Evolutionary conservation across 2,797 vertebrate species (phyloP).

Genomic region (Rhinichthys osculus): DNA sequence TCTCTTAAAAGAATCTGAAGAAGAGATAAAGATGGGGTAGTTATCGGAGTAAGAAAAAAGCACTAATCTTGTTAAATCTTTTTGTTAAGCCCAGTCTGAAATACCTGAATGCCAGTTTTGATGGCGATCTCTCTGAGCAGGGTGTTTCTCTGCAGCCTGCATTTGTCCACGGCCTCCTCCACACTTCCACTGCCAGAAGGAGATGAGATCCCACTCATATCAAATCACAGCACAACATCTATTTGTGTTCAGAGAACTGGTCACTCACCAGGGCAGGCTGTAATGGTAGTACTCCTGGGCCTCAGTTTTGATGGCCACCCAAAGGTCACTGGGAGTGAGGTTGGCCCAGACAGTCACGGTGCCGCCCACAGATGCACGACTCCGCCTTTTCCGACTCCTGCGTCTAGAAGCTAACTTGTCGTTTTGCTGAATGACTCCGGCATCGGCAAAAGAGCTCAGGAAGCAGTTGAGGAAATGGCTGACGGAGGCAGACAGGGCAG

Average conservation of each 20-base stretch:
- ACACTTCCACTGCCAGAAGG: constrained; percentile 81
- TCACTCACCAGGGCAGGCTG: constrained; percentile 83
- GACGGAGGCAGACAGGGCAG: constrained; percentile 90
- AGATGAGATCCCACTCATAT: constrained; percentile 46
- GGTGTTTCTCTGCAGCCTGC: constrained; percentile 89
- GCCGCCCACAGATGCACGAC: constrained; percentile 80
- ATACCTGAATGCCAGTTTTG: constrained; percentile 95
- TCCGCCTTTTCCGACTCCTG: constrained; percentile 86
- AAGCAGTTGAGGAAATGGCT: constrained; percentile 98
- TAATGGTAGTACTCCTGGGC: constrained; percentile 88
- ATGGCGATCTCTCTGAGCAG: constrained; percentile 91
- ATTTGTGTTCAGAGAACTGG: neutral
- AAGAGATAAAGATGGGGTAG: neutral
- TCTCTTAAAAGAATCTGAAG: constrained; percentile 90
- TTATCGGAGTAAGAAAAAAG: neutral
- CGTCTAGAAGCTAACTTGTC: constrained; percentile 89
- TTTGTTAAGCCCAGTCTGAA: constrained; percentile 32
- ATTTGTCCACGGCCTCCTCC: constrained; percentile 86
- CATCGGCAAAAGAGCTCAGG: constrained; percentile 88
- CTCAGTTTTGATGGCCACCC: constrained; percentile 87
- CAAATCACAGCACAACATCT: neutral
- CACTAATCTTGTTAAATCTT: neutral
- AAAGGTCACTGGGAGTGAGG: constrained; percentile 88
- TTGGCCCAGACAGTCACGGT: constrained; percentile 84
- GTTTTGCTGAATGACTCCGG: constrained; percentile 82